Base-by-base conservation (phyloP, 2,113 vertebrate genomes). In the Apteryx owenii region DNA sequence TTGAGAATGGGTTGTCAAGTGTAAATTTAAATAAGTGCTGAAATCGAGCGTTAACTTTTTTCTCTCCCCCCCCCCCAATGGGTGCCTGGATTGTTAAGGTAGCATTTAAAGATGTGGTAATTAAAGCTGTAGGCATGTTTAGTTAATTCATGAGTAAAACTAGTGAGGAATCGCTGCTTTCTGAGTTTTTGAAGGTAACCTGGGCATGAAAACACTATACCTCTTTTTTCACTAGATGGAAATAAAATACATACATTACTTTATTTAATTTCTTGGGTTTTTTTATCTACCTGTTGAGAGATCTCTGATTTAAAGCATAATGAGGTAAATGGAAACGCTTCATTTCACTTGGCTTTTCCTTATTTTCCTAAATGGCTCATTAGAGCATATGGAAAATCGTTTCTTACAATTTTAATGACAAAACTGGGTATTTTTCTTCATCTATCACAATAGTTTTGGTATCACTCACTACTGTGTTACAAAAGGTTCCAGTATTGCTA, bases 181-280 rank as follows among this genome's bases (percentile, higher is more conserved):
- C 10, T 7, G 20, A 62, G 44, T 26, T 10, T 38, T 50, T 10
- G 8, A 44, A 7, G 29, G 42, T 53, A 31, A 20, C 1, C 1
- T 44, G 33, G 28, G 2, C 4, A 0, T 3, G 5, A 42, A 87
- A 83, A 26, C 9, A 0, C 8, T 7, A 10, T 14, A 5, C 46
- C 10, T 28, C 3, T 1, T 17, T 8, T 46, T 14, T 19, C 12
- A 3, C 22, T 36, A 11, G n/a, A 12, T 70, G n/a, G 31, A 25
- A 70, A 10, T 22, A 36, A 13, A 26, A 15, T 29, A 20, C 0
- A 0, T 16, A 18, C 5, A 0, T 12, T 12, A 14, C 6, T 16
- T 25, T 56, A 17, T 2, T 46, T 83, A 3, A 3, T 68, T 51
- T 65, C 51, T 2, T 22, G 36, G 44, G 2, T 22, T 20, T 8